Evolutionary conservation across 2,113 vertebrate genomes (phyloP), one percentile per base, ranked within the genome.

Genomic region (Cavia aperea): DNA sequence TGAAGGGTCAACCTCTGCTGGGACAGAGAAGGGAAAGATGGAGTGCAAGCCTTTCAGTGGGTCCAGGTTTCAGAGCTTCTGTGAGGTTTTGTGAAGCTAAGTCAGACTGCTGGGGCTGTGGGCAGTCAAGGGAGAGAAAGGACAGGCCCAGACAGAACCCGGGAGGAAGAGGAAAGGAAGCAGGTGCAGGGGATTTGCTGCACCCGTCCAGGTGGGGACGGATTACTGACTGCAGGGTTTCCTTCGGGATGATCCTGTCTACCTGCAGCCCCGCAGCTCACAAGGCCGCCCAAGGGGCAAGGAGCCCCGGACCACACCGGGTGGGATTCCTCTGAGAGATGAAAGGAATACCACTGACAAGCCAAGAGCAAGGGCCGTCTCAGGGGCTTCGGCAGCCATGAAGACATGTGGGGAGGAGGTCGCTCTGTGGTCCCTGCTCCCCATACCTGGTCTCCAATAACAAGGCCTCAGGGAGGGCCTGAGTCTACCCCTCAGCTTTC

Each of bases 71-170:
- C 31, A 29, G 58, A 68, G 62, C 26, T 60, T 65, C 65, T 54
- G 58, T 72, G 65, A 86, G 56, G 2, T 14, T 49, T 70, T 46
- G 51, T 0, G 2, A 70, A 43, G 23, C 58, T 56, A 68, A 73
- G 63, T 60, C 88, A 54, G 0, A 1, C 26, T 33, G 0, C 21
- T 0, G 36, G 58, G 72, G 63, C 46, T 56, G 56, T 24, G 51
- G 72, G 92, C 26, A 11, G 58, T 54, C 62, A 58, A 91, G 63
- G 36, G 62, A 60, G 88, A 58, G 62, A 51, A 49, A 63, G 0
- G 46, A 62, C 95, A 96, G 78, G 96, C 83, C 92, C 90, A 23
- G 95, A 93, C 95, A 96, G 86, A 86, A 23, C n/a, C 11, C 4
- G 81, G 51, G 60, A 91, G 89, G 89, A 95, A 89, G 94, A 92